Evolutionary conservation across 1,140 invertebrate genomes (phyloP).

Genomic region (Drosophila truncata): DNA sequence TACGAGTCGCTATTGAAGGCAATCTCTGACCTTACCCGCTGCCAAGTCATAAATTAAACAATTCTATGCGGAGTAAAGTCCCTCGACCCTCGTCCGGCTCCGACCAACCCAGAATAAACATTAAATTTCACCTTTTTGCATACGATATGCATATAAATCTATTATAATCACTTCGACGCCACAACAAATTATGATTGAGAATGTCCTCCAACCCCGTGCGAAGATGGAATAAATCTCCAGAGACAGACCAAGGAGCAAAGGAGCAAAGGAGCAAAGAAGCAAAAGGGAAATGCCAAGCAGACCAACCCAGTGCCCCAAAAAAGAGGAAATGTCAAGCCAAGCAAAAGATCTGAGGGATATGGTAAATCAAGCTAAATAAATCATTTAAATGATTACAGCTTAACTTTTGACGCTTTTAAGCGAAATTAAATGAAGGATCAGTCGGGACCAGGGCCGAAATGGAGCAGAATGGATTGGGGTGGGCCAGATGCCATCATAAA

Average conservation of each 20-base stretch:
- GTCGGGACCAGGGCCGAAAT: slow-evolving; percentile 14
- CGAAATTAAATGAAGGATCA: slow-evolving; percentile 79
- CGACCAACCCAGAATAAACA: slow-evolving; percentile 44
- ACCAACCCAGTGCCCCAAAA: slow-evolving; percentile 6
- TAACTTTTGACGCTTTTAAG: slow-evolving; percentile 83
- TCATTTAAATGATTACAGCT: slow-evolving; percentile 84
- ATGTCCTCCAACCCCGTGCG: slow-evolving; percentile 55
- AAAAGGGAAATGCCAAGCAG: slow-evolving; percentile 22
- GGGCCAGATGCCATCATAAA: slow-evolving; percentile 65
- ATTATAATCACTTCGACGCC: slow-evolving; percentile 80
- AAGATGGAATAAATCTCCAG: slow-evolving; percentile 47
- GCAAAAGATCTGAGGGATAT: slow-evolving; percentile 72
- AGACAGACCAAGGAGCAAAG: slow-evolving; percentile 20
- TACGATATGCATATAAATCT: slow-evolving; percentile 76
- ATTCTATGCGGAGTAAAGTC: slow-evolving; percentile 26
- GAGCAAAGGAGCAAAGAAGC: slow-evolving; percentile 3
- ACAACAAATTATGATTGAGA: slow-evolving; percentile 82
- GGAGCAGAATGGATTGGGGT: slow-evolving; percentile 1
- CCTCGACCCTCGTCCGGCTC: slow-evolving; percentile 10
- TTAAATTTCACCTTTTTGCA: slow-evolving; percentile 64
- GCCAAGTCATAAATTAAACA: slow-evolving; percentile 36
- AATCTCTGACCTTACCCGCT: slow-evolving; percentile 10
- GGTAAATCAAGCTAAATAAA: slow-evolving; percentile 79
- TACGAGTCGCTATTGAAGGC: slow-evolving; percentile 9
- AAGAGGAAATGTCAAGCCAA: slow-evolving; percentile 57